Evolutionary conservation across 2,888 invertebrate species (phyloP).

Genomic region (Chrysina gloriosa): DNA sequence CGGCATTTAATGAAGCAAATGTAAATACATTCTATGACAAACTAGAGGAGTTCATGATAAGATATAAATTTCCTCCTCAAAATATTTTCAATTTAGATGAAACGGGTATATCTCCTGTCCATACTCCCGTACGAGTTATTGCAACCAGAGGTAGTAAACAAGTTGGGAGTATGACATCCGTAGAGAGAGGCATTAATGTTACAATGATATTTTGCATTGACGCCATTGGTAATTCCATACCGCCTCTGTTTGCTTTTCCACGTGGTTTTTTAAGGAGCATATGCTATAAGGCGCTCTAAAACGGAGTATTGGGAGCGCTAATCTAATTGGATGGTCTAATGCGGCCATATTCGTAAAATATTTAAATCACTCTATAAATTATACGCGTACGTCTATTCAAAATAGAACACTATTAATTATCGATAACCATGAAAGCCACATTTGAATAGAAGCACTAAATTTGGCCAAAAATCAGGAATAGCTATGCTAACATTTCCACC

Average conservation of each 20-base stretch:
- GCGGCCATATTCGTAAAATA: slow-evolving; percentile 40
- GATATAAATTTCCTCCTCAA: slow-evolving; percentile 18
- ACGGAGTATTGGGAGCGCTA: slow-evolving; percentile 43
- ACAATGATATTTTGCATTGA: slow-evolving; percentile 6
- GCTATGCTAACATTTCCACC: not conserved
- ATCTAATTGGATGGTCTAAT: slow-evolving; percentile 49
- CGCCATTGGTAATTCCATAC: slow-evolving; percentile 13
- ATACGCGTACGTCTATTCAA: slow-evolving; percentile 34
- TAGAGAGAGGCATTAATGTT: not conserved
- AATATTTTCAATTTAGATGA: slow-evolving; percentile 14
- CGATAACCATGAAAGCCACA: slow-evolving; percentile 40
- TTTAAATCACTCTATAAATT: slow-evolving; percentile 45
- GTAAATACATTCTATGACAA: slow-evolving; percentile 15
- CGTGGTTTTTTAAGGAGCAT: slow-evolving; percentile 47
- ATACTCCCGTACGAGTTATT: slow-evolving; percentile 52
- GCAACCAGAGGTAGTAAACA: slow-evolving; percentile 53
- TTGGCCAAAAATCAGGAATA: slow-evolving; percentile 42
- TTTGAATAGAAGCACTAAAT: slow-evolving; percentile 40
- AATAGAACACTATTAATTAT: slow-evolving; percentile 33
- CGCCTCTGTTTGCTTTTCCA: slow-evolving; percentile 54
- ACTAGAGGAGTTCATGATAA: slow-evolving; percentile 45
- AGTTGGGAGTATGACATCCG: slow-evolving; percentile 50
- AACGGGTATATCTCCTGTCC: slow-evolving; percentile 4
- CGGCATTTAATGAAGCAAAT: slow-evolving; percentile 18
- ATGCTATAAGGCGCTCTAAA: slow-evolving; percentile 40